Base-by-base conservation (phyloP, 1,140 invertebrate genomes). In the Pseudomyrmex cubaensis region DNA sequence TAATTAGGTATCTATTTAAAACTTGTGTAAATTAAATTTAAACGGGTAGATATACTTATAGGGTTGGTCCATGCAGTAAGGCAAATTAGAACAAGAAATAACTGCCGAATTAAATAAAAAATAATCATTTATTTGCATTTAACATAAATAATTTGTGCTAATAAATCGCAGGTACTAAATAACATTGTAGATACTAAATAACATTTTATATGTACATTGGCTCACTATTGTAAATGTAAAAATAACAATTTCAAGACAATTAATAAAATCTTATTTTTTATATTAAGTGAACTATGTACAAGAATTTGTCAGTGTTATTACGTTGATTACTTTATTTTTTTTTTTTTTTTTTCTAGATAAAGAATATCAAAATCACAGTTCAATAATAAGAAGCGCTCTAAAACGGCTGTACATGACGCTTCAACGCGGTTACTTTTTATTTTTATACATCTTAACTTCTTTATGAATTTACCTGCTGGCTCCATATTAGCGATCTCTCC, bases 401-500 rank as follows among this genome's bases (percentile, higher is more conserved):
- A 35, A 35, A 48, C n/a, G 15, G 35, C 12, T 48, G 22, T 80
- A 72, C 44, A 59, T n/a, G 66, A 70, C 54, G 64, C 22, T 25
- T 59, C 66, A 35, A 50, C 66, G 54, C 22, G 48, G 20, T 25
- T 78, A 46, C 59, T 7, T 22, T 69, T 52, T 70, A 70, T 70
- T 35, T 59, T 78, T 78, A 78, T 52, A 25, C 54, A 13, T 35
- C 7, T 66, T 80, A 80, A 72, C 54, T 80, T 89, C 62, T 91
- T 91, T 91, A 92, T 85, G 89, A 88, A 80, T 88, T 93, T 93
- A 93, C 92, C 92, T 93, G 92, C 80, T 93, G 92, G 87, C 90
- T 93, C 92, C 92, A 93, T 69, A 93, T 88, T 59, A 93, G 78
- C 50, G 92, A 92, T 73, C 91, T 90, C 70, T 93, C 92, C 15